Evolutionary conservation across 2,888 invertebrate species (phyloP).

Genomic region (Microplitis manilae): DNA sequence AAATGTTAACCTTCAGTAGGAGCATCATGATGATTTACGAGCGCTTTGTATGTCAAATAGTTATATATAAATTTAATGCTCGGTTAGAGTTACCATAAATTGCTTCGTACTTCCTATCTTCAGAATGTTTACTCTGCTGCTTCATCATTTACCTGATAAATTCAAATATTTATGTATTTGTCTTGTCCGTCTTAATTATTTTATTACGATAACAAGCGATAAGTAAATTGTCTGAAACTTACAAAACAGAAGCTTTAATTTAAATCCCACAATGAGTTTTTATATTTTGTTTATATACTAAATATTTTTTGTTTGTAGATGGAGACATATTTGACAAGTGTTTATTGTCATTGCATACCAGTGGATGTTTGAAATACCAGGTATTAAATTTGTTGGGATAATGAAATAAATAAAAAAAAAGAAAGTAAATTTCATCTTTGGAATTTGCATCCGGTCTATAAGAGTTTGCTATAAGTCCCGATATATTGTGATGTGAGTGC

Average conservation of each 20-base stretch:
- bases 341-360: not conserved
- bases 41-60: conserved; percentile 16
- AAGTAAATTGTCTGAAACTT: not conserved
- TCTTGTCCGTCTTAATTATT: not conserved
- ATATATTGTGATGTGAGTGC: not conserved
- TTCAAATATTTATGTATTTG: too few relatives aligned
- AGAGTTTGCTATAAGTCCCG: conserved; percentile 6
- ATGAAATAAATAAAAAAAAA: conserved; percentile 16
- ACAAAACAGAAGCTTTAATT: not conserved
- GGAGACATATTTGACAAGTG: not conserved
- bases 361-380: not conserved
- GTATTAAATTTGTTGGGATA: not conserved
- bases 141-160: not conserved
- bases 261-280: too few relatives aligned
- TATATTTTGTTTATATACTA: too few relatives aligned
- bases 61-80: conserved; percentile 17
- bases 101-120: not conserved
- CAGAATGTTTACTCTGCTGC: not conserved
- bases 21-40: conserved; percentile 38
- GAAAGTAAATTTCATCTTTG: conserved; percentile 42
- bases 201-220: not conserved
- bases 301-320: too few relatives aligned
- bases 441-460: conserved; percentile 38
- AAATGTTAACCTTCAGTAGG: conserved; percentile 37
- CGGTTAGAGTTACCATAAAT: conserved; percentile 11